Conservation (phyloP, 2,113 vertebrate species). For the Odocoileus virginianus region DNA sequence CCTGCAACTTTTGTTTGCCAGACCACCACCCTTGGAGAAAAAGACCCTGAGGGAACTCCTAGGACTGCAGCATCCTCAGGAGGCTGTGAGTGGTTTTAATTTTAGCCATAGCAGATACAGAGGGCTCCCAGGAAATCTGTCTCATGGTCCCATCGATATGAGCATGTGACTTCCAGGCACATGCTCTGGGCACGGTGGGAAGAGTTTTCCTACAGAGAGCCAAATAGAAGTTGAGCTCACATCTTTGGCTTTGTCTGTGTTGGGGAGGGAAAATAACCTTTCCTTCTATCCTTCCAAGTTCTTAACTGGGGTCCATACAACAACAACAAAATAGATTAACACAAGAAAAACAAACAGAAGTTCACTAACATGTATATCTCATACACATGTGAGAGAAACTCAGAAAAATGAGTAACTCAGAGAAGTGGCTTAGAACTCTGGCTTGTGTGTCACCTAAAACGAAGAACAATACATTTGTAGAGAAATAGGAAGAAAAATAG, state of each 20-base stretch:
- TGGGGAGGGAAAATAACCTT: background rate
- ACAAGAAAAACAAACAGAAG: background rate
- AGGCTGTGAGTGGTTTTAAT: background rate
- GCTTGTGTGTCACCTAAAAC: background rate
- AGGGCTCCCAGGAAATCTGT: background rate
- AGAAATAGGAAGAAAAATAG: background rate
- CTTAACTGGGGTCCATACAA: background rate
- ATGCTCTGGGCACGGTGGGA: background rate
- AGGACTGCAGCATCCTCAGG: background rate
- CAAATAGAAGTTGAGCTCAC: background rate
- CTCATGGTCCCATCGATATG: background rate
- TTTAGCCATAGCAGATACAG: background rate
- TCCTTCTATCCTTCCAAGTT: background rate
- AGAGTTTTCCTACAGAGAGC: background rate
- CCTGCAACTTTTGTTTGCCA: background rate
- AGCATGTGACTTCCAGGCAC: background rate
- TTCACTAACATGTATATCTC: background rate
- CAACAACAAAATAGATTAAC: background rate
- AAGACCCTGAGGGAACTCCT: background rate
- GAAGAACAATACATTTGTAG: background rate
- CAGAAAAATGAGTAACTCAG: background rate
- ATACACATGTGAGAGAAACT: background rate
- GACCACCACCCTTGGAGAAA: slow-evolving; percentile 4
- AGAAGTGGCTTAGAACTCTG: background rate
- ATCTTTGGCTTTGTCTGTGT: background rate